These are phyloP conservation scores for Vanacampus margaritifer DNA, from an alignment of 2,113 vertebrate genomes.

Conservation along the genomic window DNA sequence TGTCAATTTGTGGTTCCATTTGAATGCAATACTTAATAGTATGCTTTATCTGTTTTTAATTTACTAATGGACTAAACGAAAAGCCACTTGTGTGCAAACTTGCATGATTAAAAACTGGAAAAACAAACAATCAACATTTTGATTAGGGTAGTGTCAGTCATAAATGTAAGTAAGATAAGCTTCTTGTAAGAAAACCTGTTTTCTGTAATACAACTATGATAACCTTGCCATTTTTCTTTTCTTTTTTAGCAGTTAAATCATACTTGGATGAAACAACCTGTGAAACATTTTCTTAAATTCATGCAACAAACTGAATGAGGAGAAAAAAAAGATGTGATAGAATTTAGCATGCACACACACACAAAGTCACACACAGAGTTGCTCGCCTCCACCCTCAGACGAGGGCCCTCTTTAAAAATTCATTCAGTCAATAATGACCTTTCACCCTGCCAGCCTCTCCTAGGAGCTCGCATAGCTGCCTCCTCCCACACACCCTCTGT, in stretches of 20 bases:
- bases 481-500: conserved; percentile 63
- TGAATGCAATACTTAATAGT: background rate
- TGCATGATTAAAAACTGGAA: background rate
- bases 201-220: background rate
- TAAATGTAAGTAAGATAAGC: background rate
- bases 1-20: background rate
- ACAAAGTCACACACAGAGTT: conserved; percentile 18
- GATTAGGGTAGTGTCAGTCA: background rate
- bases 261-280: background rate
- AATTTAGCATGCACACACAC: conserved; percentile 15
- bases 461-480: conserved; percentile 61
- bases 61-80: background rate
- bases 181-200: background rate
- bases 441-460: conserved; percentile 63
- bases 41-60: too few relatives aligned
- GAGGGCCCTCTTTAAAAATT: conserved; percentile 72
- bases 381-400: conserved; percentile 37
- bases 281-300: conserved; percentile 1
- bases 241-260: background rate
- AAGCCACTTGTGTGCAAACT: background rate
- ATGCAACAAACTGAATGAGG: background rate
- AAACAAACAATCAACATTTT: background rate
- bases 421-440: conserved; percentile 73
- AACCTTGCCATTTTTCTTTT: background rate
- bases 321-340: conserved; percentile 10